Evolutionary conservation across 2,797 vertebrate species (phyloP).

Genomic region (Microctenopoma steveboyesi): DNA sequence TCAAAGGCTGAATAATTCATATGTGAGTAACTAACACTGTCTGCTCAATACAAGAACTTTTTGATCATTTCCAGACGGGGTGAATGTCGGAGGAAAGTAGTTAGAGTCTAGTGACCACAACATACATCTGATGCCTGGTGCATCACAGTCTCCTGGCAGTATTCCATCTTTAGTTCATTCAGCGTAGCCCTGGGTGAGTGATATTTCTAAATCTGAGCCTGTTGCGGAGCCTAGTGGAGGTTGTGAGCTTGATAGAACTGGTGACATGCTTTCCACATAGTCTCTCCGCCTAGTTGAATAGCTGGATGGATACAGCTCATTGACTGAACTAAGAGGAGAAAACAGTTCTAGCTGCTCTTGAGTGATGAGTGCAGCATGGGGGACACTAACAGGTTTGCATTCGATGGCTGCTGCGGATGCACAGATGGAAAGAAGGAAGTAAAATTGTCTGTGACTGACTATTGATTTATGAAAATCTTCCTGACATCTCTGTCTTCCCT

Average conservation of each 20-base stretch:
- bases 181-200: constrained; percentile 26
- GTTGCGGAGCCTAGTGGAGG: constrained; percentile 36
- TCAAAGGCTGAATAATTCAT: constrained; percentile 83
- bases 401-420: constrained; percentile 11
- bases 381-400: constrained; percentile 22
- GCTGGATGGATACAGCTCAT: constrained; percentile 4
- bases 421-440: constrained; percentile 38
- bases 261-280: constrained; percentile 38
- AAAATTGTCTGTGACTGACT: constrained; percentile 48
- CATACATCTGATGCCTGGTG: not conserved
- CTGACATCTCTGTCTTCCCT: constrained; percentile 59
- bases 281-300: constrained; percentile 16
- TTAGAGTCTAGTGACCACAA: not conserved
- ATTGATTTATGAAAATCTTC: constrained; percentile 67
- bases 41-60: constrained; percentile 60
- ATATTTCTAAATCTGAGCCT: constrained; percentile 51
- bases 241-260: constrained; percentile 23
- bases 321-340: constrained; percentile 18
- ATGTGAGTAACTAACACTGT: constrained; percentile 79
- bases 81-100: constrained; percentile 15
- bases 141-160: not conserved
- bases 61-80: constrained; percentile 40
- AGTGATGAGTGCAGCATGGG: constrained; percentile 27
- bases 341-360: constrained; percentile 11
- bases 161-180: constrained; percentile 8